Conservation (phyloP, 2,797 vertebrate genomes). For the Rallus crepitans region DNA sequence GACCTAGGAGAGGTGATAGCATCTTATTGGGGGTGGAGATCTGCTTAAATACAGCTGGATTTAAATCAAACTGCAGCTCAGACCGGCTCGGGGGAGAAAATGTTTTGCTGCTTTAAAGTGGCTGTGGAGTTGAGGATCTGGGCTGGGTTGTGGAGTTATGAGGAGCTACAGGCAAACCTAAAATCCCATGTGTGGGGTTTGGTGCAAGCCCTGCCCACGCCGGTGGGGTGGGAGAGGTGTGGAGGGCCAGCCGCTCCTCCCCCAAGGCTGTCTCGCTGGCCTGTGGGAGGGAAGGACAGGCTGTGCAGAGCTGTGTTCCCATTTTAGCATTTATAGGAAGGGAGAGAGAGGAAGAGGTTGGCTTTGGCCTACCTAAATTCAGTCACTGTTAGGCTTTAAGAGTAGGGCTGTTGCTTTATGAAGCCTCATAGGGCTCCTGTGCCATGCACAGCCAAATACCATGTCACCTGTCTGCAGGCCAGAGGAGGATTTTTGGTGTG, state of each 20-base stretch:
- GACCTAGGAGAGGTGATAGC: not conserved
- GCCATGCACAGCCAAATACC: accelerated
- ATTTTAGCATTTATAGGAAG: not conserved
- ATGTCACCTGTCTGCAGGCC: accelerated
- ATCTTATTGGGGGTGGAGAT: not conserved
- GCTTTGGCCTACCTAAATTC: not conserved
- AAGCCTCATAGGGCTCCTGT: not conserved
- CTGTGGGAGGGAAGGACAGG: not conserved
- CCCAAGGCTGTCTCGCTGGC: not conserved
- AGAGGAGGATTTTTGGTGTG: not conserved
- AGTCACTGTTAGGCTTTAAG: not conserved
- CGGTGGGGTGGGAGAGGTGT: not conserved
- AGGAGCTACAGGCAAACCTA: not conserved
- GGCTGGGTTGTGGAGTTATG: accelerated
- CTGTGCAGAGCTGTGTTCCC: not conserved
- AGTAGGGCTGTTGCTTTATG: not conserved
- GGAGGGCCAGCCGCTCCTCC: not conserved
- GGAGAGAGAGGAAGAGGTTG: not conserved
- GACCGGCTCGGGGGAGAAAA: not conserved
- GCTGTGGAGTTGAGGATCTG: not conserved
- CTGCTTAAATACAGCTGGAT: not conserved
- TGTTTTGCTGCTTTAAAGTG: not conserved
- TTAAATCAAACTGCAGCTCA: not conserved
- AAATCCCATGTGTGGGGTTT: accelerated
- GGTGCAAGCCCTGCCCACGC: not conserved